Conservation (phyloP, 2,888 invertebrate genomes). For the Pandemis corylana region DNA sequence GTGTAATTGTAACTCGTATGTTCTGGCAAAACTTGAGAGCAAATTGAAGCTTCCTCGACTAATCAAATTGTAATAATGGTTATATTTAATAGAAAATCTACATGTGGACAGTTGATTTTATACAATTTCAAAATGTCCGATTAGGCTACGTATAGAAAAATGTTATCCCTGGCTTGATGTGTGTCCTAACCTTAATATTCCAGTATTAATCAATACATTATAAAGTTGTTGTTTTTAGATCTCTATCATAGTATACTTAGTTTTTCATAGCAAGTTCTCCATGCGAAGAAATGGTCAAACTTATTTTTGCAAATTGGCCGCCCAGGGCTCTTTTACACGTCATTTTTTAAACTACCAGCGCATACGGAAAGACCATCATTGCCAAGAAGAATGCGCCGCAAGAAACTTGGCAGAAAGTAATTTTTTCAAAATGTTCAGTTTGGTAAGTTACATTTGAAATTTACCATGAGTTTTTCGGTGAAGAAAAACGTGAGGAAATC, state of each 20-base stretch:
- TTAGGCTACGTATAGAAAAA: conserved; percentile 11
- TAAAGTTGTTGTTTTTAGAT: conserved; percentile 9
- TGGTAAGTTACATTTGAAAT: no score
- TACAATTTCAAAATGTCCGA: neutral
- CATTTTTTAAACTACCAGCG: no score
- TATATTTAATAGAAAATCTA: neutral
- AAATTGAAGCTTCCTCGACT: neutral
- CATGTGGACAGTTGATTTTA: neutral
- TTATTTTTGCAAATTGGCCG: no score
- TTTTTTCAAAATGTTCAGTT: no score
- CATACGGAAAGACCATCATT: no score
- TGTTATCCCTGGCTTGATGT: conserved; percentile 6
- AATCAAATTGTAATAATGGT: neutral
- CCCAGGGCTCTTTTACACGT: no score
- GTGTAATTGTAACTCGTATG: neutral
- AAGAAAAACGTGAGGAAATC: no score
- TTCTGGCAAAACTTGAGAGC: neutral
- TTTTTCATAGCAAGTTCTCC: neutral
- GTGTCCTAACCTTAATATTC: conserved; percentile 16
- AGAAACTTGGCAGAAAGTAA: no score
- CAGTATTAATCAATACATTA: conserved; percentile 22
- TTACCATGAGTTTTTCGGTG: no score
- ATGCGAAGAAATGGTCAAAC: neutral
- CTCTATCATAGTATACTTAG: neutral
- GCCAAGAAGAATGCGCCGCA: no score